A percentile compares a stretch with the other conserved stretches of the same genome.
phyloP scores from a whole-genome alignment of 2,797 vertebrate species.

The Chromis chromis region DNA sequence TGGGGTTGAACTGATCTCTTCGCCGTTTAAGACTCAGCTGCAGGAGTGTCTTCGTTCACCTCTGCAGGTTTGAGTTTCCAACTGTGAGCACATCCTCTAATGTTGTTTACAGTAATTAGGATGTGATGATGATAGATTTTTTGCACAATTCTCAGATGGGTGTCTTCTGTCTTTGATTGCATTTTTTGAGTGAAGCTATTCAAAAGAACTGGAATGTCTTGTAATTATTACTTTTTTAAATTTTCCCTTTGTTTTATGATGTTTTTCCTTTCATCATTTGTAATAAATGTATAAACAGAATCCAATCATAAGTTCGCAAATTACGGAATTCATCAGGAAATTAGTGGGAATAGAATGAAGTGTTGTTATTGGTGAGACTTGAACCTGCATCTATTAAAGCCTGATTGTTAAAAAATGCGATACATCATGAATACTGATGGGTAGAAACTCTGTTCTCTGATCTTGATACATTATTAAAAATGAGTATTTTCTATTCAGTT shows the following conservation, averaged over 20 bases:
- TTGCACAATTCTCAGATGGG: conserved; percentile 73
- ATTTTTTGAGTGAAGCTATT: conserved; percentile 42
- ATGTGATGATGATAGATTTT: conserved; percentile 43
- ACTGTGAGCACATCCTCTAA: conserved; percentile 37
- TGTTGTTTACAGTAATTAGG: conserved; percentile 65
- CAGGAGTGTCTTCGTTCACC: neutral
- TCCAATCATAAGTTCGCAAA: conserved; percentile 30
- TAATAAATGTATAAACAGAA: conserved; percentile 34
- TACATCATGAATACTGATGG: conserved; percentile 5
- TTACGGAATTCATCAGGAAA: conserved; percentile 1
- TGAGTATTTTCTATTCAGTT: conserved; percentile 26
- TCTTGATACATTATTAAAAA: conserved; percentile 67
- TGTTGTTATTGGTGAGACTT: conserved; percentile 13
- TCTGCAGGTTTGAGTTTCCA: neutral
- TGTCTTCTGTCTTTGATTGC: conserved; percentile 48
- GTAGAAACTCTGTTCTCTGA: conserved; percentile 13
- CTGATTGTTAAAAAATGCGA: conserved; percentile 6
- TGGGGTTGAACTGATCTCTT: conserved; percentile 5
- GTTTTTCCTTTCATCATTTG: conserved; percentile 28
- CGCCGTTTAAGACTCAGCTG: conserved; percentile 42
- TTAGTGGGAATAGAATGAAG: neutral
- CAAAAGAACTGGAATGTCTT: conserved; percentile 67
- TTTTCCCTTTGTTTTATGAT: neutral
- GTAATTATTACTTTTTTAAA: conserved; percentile 27
- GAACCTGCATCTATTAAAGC: conserved; percentile 23